A percentile compares a stretch with the other conserved stretches of the same genome.
Evolutionary conservation across 2,888 invertebrate genomes (phyloP).

Genomic region (Cremastinae sp.): DNA sequence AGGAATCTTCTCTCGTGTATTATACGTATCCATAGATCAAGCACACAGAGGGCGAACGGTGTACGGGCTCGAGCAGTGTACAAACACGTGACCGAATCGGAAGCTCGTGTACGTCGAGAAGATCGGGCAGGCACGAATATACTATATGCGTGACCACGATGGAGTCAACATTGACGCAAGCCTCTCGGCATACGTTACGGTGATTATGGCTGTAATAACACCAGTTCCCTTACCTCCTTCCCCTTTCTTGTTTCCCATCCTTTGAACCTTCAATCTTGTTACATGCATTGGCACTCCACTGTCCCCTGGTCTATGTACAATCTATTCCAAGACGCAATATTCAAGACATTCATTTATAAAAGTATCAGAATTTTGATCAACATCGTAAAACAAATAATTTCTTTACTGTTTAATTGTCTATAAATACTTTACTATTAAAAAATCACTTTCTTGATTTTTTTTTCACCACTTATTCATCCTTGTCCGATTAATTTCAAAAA

Average conservation of each 20-base stretch:
- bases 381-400: no score
- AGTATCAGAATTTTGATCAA: no score
- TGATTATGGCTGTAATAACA: conserved; percentile 73
- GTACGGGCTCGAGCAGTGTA: conserved; percentile 7
- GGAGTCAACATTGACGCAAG: conserved; percentile 74
- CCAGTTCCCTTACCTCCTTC: conserved; percentile 25
- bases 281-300: conserved; percentile 64
- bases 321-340: no score
- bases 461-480: no score
- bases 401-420: no score
- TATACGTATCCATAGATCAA: conserved; percentile 5
- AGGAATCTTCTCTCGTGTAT: conserved; percentile 36
- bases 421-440: no score
- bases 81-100: conserved; percentile 61
- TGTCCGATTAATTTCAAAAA: no score
- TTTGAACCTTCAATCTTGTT: conserved; percentile 32
- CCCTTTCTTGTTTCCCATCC: conserved; percentile 46
- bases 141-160: conserved; percentile 70
- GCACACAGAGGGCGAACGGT: conserved; percentile 21
- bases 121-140: conserved; percentile 58
- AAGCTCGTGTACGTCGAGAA: conserved; percentile 36
- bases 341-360: no score
- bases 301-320: conserved; percentile 9
- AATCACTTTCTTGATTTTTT: no score
- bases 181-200: conserved; percentile 72